Base-by-base conservation (phyloP, 2,797 vertebrate genomes). In the Gymnothorax javanicus region DNA sequence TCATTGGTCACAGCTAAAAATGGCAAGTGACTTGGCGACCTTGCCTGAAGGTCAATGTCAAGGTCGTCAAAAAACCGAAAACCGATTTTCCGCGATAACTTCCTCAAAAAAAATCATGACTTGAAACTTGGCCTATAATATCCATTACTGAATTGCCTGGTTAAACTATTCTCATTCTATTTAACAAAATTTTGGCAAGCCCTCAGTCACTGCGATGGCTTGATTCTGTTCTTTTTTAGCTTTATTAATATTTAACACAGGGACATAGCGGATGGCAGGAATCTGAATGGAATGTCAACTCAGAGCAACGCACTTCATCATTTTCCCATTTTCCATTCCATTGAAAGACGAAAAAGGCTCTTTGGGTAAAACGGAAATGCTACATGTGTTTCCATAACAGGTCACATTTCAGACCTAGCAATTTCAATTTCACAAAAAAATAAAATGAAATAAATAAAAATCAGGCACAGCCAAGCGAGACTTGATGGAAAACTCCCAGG, bases 161-260 rank as follows among this genome's bases (percentile, higher is more conserved):
- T 43, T 43, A 43, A 43, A 43, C 33, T 43, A 43, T 43, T 43
- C 33, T 43, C 33, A 43, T 43, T 43, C 33, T 43, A 43, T 43
- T 43, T 43, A 2, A 43, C 33, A 43, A 43, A 43, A 43, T 43
- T 43, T 43, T 43, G 71, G 11, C 13, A 33, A 2, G 71, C 71
- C 50, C 50, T 11, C 71, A 75, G 27, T 3, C 71, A 43, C 50
- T 43, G 17, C 13, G 11, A 3, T 33, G 27, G 27, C 3, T 75
- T 5, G 1, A 2, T 75, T 4, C 33, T 43, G 33, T 75, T 73
- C 43, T 43, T 3, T 33, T 13, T 3, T 13, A 33, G 27, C 43
- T 75, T 43, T 43, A 75, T 75, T 6, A 75, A 75, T 75, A 75
- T 75, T 75, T 75, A 50, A 64, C 71, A 50, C 71, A 75, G 50